A percentile compares a stretch with the other conserved stretches of the same genome.
phyloP scores from a whole-genome alignment of 1,140 invertebrate species.

The Heliconius hewitsoni region DNA sequence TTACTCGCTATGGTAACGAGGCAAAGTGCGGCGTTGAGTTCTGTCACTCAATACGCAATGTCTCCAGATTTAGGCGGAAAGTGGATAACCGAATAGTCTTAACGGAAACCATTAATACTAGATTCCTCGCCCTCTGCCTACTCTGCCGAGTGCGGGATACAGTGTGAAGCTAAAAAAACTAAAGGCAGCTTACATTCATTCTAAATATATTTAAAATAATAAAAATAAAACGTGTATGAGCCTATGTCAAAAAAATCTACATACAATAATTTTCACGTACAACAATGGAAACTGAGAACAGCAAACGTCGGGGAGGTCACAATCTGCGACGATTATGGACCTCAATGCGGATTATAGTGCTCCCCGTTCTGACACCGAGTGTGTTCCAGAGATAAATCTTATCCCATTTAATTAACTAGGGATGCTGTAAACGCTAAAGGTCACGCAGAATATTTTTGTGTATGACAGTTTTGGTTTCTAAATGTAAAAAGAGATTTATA shows the following conservation, averaged over 20 bases:
- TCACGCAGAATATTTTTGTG: slow-evolving; percentile 19
- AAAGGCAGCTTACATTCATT: too few species aligned
- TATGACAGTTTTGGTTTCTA: not conserved
- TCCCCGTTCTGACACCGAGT: slow-evolving; percentile 22
- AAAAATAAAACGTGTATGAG: too few species aligned
- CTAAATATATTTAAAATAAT: too few species aligned
- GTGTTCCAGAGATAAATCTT: slow-evolving; percentile 32
- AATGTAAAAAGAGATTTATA: not conserved
- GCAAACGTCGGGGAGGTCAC: slow-evolving; percentile 27
- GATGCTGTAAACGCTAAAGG: slow-evolving; percentile 24
- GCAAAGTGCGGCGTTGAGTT: too few species aligned
- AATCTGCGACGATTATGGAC: slow-evolving; percentile 35
- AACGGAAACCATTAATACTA: too few species aligned
- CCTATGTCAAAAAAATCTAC: not conserved
- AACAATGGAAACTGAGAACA: slow-evolving; percentile 15
- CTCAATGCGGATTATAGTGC: slow-evolving; percentile 37
- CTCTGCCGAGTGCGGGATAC: too few species aligned
- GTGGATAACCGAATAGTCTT: too few species aligned
- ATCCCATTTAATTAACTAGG: slow-evolving; percentile 29
- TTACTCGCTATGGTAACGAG: too few species aligned
- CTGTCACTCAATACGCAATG: too few species aligned
- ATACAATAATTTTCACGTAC: not conserved
- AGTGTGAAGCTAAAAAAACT: too few species aligned
- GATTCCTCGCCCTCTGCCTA: too few species aligned
- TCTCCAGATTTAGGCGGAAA: too few species aligned